Base-by-base conservation (phyloP, 1,140 invertebrate species). In the Centruroides vittatus region DNA sequence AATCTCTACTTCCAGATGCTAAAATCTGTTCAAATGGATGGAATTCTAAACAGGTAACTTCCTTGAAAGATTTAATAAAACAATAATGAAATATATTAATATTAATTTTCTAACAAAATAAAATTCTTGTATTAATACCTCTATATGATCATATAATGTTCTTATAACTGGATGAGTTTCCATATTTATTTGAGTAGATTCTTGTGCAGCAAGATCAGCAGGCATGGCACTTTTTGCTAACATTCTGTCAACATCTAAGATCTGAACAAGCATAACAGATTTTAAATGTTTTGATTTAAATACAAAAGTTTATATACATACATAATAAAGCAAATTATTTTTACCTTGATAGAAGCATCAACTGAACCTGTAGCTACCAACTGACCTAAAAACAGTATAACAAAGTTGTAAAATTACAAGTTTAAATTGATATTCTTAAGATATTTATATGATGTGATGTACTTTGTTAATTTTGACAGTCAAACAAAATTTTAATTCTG, bases 191-290 rank as follows among this genome's bases (percentile, higher is more conserved):
- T 53, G 86, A 79, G 58, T 60, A 11, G 60, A 58, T 47, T 68
- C 65, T 51, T 64, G 49, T 48, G 59, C 48, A 47, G 55, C 50
- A 56, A 63, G 49, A 53, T 75, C 72, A 59, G 72, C 70, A 55
- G 75, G 72, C 5, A 72, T 74, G 9, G 73, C 72, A 70, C 76
- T 78, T 68, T 97, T 98, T 0, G 93, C 92, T 66, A 99, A 77
- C 92, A 99, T 99, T 66, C 92, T 80, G 70, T 99, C 95, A 3
- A 99, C 93, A 74, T 98, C 94, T 50, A 98, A 75, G 73, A 99
- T 95, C 84, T 87, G 63, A 8, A 55, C 49, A 61, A 59, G 55
- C 49, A 50, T 51, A n/a, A 51, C 3, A 13, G 11, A 41, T 41
- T 41, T 41, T 8, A 6, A 41, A 41, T 41, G 3, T 41, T 41